Evolutionary conservation across 2,888 invertebrate genomes (phyloP).

Genomic region (Patella depressa): DNA sequence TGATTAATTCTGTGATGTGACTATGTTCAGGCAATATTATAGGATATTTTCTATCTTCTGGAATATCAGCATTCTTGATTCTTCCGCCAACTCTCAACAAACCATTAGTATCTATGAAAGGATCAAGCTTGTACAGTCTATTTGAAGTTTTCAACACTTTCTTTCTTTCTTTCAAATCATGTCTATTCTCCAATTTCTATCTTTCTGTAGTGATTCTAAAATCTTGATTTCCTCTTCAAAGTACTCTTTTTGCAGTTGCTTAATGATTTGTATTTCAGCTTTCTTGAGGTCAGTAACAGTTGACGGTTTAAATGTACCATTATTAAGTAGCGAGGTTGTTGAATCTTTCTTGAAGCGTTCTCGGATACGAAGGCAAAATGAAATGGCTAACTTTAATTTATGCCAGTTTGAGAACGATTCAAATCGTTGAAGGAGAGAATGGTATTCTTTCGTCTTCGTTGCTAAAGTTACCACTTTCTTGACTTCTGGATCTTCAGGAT

Average conservation of each 20-base stretch:
- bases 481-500: background rate
- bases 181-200: background rate
- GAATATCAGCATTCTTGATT: background rate
- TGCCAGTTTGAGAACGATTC: background rate
- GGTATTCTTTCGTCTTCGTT: background rate
- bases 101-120: slow-evolving; percentile 1
- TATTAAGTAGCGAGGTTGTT: background rate
- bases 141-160: too few relatives aligned
- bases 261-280: background rate
- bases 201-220: background rate
- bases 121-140: slow-evolving; percentile 7
- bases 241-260: background rate
- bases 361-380: background rate
- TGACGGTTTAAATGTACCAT: background rate
- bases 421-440: background rate
- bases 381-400: background rate
- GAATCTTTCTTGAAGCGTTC: too few relatives aligned
- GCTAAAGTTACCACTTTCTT: background rate
- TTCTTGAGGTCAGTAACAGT: background rate
- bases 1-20: slow-evolving; percentile 11
- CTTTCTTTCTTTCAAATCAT: background rate
- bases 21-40: slow-evolving; percentile 16
- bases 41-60: slow-evolving; percentile 15
- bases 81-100: slow-evolving; percentile 16
- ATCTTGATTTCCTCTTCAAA: slow-evolving; percentile 1